phyloP scores from a whole-genome alignment of 1,140 invertebrate species.

The Goniozus legneri region DNA sequence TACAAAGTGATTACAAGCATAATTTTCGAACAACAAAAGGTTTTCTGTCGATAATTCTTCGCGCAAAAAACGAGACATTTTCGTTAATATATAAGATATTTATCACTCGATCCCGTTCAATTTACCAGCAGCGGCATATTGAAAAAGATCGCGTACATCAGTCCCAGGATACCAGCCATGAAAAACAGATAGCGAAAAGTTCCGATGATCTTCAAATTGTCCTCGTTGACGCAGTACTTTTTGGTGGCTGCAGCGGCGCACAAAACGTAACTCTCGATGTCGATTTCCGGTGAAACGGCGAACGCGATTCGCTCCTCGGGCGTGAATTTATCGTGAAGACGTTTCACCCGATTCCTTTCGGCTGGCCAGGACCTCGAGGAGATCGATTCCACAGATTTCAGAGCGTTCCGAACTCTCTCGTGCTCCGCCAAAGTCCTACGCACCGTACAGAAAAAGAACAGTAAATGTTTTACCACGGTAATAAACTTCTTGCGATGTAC shows the following conservation, averaged over 20 bases:
- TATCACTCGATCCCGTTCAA: too few species aligned
- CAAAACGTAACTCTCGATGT: conserved; percentile 38
- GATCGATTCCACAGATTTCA: conserved; percentile 31
- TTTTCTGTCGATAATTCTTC: too few species aligned
- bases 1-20: too few species aligned
- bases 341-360: conserved; percentile 30
- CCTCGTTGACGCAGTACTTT: conserved; percentile 35
- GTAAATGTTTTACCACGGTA: too few species aligned
- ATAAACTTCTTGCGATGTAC: too few species aligned
- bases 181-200: conserved; percentile 19
- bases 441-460: too few species aligned
- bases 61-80: too few species aligned
- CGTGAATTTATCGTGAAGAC: conserved; percentile 21
- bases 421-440: conserved; percentile 29
- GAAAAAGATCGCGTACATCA: conserved; percentile 7
- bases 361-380: conserved; percentile 24
- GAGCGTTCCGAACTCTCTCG: conserved; percentile 29
- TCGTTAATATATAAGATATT: too few species aligned
- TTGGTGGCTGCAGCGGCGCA: conserved; percentile 32
- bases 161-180: not conserved
- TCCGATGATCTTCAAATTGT: conserved; percentile 25
- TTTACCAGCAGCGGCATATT: too few species aligned
- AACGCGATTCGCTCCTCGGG: conserved; percentile 29
- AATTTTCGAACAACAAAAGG: too few species aligned
- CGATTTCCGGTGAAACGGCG: conserved; percentile 30